Conservation (phyloP, 1,140 invertebrate genomes). For the Sycobia sp. region DNA sequence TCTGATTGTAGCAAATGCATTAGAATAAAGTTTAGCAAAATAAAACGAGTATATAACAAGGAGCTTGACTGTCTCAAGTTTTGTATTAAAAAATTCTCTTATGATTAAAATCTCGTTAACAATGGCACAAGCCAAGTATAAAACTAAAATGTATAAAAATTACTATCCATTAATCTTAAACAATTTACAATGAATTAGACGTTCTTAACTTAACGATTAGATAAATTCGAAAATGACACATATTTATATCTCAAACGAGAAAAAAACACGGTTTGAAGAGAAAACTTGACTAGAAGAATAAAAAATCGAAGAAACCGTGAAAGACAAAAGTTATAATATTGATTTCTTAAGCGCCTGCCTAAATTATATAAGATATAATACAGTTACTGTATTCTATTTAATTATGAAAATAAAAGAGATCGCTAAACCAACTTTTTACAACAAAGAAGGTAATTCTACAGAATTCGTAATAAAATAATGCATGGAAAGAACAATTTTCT, state of each 20-base stretch:
- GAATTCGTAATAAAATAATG: too few species aligned
- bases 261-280: slow-evolving; percentile 14
- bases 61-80: slow-evolving; percentile 13
- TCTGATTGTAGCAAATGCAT: slow-evolving; percentile 20
- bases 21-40: slow-evolving; percentile 26
- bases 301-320: slow-evolving; percentile 22
- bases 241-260: slow-evolving; percentile 17
- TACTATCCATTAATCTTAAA: slow-evolving; percentile 14
- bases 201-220: slow-evolving; percentile 17
- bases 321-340: slow-evolving; percentile 15
- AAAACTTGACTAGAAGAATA: slow-evolving; percentile 34
- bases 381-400: slow-evolving; percentile 8
- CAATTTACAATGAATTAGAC: slow-evolving; percentile 30
- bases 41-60: slow-evolving; percentile 27
- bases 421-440: neutral
- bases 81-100: slow-evolving; percentile 19
- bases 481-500: too few species aligned
- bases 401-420: slow-evolving; percentile 15
- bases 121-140: slow-evolving; percentile 28
- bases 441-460: slow-evolving; percentile 9
- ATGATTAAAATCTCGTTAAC: slow-evolving; percentile 32
- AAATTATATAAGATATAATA: slow-evolving; percentile 19
- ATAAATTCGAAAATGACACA: slow-evolving; percentile 24
- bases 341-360: slow-evolving; percentile 4
- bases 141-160: slow-evolving; percentile 17